A percentile compares a stretch with the other conserved stretches of the same genome.
These are phyloP conservation scores for Pristiophorus japonicus DNA, from an alignment of 2,113 vertebrate species.

Conservation along the genomic window DNA sequence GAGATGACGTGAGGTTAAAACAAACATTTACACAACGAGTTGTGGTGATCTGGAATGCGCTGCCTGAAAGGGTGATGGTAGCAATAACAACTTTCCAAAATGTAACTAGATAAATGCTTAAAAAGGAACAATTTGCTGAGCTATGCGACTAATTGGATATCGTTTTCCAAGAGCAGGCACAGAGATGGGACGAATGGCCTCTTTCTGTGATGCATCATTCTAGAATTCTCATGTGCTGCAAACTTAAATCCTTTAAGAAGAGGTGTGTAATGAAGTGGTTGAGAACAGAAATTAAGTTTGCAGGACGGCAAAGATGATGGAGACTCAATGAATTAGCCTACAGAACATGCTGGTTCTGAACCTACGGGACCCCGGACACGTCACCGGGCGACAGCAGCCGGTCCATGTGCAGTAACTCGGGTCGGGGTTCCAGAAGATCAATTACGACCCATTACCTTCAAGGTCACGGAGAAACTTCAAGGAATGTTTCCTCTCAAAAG, in stretches of 20 bases:
- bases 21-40: neutral
- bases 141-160: neutral
- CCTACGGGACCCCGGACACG: neutral
- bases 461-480: neutral
- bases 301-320: neutral
- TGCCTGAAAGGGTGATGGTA: neutral
- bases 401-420: neutral
- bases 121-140: neutral
- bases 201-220: neutral
- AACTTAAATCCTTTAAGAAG: no score
- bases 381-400: neutral
- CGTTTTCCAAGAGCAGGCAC: neutral
- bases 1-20: accelerated
- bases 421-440: neutral
- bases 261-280: no score
- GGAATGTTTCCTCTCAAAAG: neutral
- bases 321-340: neutral
- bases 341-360: neutral
- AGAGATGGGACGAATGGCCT: neutral
- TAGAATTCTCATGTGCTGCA: neutral
- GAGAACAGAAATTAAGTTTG: neutral
- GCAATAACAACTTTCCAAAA: neutral
- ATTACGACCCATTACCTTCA: neutral
- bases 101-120: neutral
- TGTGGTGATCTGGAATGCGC: neutral